Conservation (phyloP, 92 coral and sea anemone genomes). For the Zoanthus gigantus region DNA sequence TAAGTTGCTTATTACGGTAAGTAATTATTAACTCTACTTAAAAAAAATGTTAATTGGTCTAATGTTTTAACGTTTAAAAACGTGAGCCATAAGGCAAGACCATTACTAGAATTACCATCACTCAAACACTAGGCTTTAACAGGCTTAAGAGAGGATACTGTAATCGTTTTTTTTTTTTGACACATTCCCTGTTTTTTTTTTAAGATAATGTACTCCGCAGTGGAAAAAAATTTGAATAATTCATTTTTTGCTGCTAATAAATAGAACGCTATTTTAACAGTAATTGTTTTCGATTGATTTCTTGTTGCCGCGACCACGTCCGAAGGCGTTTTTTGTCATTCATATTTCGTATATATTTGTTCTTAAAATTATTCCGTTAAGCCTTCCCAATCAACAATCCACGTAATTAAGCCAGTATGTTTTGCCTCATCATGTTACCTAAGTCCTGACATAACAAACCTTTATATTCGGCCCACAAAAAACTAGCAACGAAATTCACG, state of each 20-base stretch:
- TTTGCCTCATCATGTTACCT: background rate
- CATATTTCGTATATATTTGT: constrained; percentile 27
- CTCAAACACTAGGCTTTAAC: background rate
- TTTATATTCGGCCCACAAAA: background rate
- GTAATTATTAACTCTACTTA: background rate
- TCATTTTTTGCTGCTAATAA: background rate
- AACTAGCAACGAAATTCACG: background rate
- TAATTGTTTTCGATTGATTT: background rate
- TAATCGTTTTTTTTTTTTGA: background rate
- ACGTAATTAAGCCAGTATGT: constrained; percentile 1
- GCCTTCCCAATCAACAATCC: constrained; percentile 19
- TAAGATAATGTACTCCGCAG: background rate
- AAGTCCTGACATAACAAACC: constrained; percentile 1
- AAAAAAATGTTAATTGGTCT: background rate
- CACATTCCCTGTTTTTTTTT: background rate
- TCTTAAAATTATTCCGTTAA: constrained; percentile 7
- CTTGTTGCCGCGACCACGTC: background rate
- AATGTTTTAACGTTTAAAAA: background rate
- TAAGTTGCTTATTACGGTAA: background rate
- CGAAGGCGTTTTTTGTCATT: constrained; percentile 18
- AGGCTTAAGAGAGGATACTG: background rate
- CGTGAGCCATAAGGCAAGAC: background rate
- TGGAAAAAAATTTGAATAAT: background rate
- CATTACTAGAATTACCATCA: background rate
- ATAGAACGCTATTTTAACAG: no score